phyloP scores from a whole-genome alignment of 1,140 invertebrate genomes.

The Drosophila sechellia region DNA sequence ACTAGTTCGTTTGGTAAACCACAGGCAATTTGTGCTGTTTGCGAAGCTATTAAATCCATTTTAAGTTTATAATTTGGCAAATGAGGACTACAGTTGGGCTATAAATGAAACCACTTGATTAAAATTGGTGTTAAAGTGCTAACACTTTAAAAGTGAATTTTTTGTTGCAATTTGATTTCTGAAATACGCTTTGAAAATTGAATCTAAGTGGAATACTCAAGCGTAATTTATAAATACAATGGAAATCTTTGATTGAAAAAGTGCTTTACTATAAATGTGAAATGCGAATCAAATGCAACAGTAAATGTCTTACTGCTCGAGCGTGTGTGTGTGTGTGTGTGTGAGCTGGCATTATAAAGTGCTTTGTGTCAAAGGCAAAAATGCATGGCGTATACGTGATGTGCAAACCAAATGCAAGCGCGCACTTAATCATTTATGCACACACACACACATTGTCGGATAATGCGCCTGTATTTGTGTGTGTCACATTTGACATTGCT shows the following conservation, averaged over 20 bases:
- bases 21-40: conserved; percentile 5
- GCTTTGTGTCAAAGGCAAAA: conserved; percentile 74
- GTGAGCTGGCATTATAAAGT: conserved; percentile 64
- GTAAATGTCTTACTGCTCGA: conserved; percentile 21
- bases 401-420: conserved; percentile 66
- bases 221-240: conserved; percentile 33
- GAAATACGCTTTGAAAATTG: not conserved
- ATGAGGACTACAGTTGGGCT: not conserved
- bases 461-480: conserved; percentile 17
- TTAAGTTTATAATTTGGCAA: not conserved
- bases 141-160: not conserved
- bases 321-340: conserved; percentile 9
- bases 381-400: conserved; percentile 72
- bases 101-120: no score
- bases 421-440: conserved; percentile 73
- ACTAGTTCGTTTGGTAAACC: conserved; percentile 5
- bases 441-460: conserved; percentile 17
- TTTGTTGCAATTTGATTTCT: not conserved
- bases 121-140: no score
- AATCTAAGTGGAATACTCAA: not conserved
- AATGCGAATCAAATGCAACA: conserved; percentile 54
- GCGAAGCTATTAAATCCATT: conserved; percentile 1
- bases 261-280: conserved; percentile 15
- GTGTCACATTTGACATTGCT: conserved; percentile 59
- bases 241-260: conserved; percentile 56